Evolutionary conservation across 2,888 invertebrate genomes (phyloP).

Genomic region (Leptopilina myrica): DNA sequence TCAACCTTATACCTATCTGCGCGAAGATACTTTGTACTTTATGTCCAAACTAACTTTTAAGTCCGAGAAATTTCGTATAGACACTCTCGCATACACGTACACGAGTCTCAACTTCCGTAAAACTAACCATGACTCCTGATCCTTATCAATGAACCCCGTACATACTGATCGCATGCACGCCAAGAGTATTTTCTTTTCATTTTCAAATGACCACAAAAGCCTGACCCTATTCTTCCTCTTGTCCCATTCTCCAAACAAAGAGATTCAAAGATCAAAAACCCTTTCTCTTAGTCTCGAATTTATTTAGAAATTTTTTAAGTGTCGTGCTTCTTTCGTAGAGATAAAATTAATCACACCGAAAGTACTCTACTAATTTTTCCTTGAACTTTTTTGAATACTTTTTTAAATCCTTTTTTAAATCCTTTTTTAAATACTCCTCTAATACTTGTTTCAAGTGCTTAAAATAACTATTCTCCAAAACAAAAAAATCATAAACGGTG

Average conservation of each 20-base stretch:
- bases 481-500: not conserved
- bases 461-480: not conserved
- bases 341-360: too few species aligned
- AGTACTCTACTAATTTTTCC: too few species aligned
- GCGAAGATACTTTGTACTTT: constrained; percentile 33
- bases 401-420: too few species aligned
- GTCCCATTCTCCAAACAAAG: not conserved
- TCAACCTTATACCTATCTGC: constrained; percentile 22
- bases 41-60: constrained; percentile 35
- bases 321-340: too few species aligned
- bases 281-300: not conserved
- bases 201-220: constrained; percentile 18
- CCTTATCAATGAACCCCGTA: constrained; percentile 24
- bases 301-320: too few species aligned
- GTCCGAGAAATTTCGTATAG: constrained; percentile 11
- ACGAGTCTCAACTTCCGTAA: constrained; percentile 30
- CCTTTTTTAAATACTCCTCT: too few species aligned
- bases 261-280: not conserved
- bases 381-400: too few species aligned
- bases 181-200: constrained; percentile 22
- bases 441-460: too few species aligned
- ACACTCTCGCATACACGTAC: not conserved
- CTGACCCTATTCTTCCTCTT: not conserved
- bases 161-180: constrained; percentile 32
- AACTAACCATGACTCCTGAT: constrained; percentile 39